Base-by-base conservation (phyloP, 2,797 vertebrate genomes). In the Melopsittacus undulatus region DNA sequence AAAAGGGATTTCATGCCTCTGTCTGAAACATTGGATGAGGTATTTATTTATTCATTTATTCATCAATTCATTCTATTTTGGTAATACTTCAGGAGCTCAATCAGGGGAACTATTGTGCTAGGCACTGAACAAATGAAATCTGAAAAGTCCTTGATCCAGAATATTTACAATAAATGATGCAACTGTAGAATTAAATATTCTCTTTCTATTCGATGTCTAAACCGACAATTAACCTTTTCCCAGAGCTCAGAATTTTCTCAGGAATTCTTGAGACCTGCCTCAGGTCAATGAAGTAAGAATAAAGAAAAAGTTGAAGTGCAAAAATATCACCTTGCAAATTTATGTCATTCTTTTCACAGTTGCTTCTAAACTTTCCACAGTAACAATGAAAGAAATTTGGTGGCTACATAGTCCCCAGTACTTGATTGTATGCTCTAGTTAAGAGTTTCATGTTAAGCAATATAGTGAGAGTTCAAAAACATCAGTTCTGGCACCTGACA, bases 1-100 rank as follows among this genome's bases (percentile, higher is more conserved):
- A 59, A 72, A 90, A 93, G 83, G 14, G 20, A 62, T 83, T 83
- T 64, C n/a, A 51, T 73, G n/a, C 17, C 38, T 89, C 27, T 80
- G 7, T 38, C 61, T 21, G 69, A 81, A 96, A 81, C 12, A 73
- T 2, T 52, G 16, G 12, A n/a, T 70, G 70, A 54, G 27, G 51
- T 73, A 84, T 92, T 92, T 89, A 79, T 54, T 78, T 87, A 95
- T 93, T 94, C 66, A 95, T 95, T 49, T 95, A 93, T 95, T 93
- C 89, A 89, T 89, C 46, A 54, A 32, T 63, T 94, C 59, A 57
- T 94, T 87, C 78, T 83, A 74, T 87, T 93, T 91, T 52, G 48
- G 68, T 86, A 93, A 78, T 66, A 81, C 11, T 72, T 94, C 49
- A 77, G 74, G 32, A 87, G 15, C 32, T 81, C 84, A 91, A 43